Evolutionary conservation across 2,888 invertebrate genomes (phyloP).

Genomic region (Sisyra terminalis): DNA sequence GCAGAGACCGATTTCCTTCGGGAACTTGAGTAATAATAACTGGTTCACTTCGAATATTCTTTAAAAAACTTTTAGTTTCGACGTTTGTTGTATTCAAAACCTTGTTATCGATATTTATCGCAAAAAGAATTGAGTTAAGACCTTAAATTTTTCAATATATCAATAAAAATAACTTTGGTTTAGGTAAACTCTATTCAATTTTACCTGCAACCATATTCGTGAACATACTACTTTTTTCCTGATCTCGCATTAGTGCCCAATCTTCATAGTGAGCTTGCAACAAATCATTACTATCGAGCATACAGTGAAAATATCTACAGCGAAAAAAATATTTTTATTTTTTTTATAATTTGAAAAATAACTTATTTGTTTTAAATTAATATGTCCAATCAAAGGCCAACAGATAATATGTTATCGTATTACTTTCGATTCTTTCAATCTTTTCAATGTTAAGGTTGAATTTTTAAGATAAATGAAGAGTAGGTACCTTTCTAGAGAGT

Average conservation of each 20-base stretch:
- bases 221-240: slow-evolving; percentile 59
- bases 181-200: slow-evolving; percentile 19
- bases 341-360: neutral
- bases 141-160: slow-evolving; percentile 29
- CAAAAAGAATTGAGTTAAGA: slow-evolving; percentile 79
- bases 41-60: slow-evolving; percentile 35
- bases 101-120: slow-evolving; percentile 75
- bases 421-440: too few species aligned
- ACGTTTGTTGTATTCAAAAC: slow-evolving; percentile 50
- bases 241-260: slow-evolving; percentile 68
- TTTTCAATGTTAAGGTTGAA: too few species aligned
- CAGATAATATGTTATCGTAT: too few species aligned
- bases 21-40: slow-evolving; percentile 53
- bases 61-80: slow-evolving; percentile 27
- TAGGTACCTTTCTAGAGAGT: slow-evolving; percentile 57
- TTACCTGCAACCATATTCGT: slow-evolving; percentile 76
- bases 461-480: neutral
- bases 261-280: slow-evolving; percentile 65
- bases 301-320: slow-evolving; percentile 51
- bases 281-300: slow-evolving; percentile 45
- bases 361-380: too few species aligned
- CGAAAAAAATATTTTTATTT: slow-evolving; percentile 9
- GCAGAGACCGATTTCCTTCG: slow-evolving; percentile 26
- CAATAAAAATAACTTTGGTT: too few species aligned
- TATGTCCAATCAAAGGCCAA: too few species aligned